A percentile compares a stretch with the other conserved stretches of the same genome.
phyloP scores from a whole-genome alignment of 2,888 invertebrate species.

The Dynastes maya region DNA sequence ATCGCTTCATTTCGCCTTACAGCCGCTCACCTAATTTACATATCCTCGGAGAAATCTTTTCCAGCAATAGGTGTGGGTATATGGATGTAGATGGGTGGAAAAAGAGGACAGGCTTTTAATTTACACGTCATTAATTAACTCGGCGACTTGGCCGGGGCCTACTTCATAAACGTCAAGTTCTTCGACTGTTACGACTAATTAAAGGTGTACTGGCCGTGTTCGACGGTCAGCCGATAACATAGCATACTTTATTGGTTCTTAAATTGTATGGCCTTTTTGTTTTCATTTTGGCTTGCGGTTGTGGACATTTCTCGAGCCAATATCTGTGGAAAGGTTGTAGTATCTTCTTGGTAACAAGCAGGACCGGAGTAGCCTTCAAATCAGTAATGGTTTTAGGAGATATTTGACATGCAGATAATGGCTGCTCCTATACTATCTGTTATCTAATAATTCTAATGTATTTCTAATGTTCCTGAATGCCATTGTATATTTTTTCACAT shows the following conservation, averaged over 20 bases:
- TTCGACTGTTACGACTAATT: slow-evolving; percentile 67
- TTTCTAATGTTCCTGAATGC: no score
- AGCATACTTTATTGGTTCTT: slow-evolving; percentile 62
- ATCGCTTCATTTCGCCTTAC: neutral
- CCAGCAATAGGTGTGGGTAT: slow-evolving; percentile 54
- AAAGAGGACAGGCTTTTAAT: slow-evolving; percentile 69
- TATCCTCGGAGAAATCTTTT: slow-evolving; percentile 69
- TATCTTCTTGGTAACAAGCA: neutral
- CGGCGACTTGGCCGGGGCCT: slow-evolving; percentile 54
- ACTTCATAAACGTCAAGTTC: slow-evolving; percentile 68
- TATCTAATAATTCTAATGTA: no score
- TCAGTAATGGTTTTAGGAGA: no score
- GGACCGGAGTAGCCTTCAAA: neutral
- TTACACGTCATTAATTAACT: slow-evolving; percentile 67
- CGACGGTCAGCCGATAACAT: slow-evolving; percentile 65
- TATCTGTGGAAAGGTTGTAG: neutral
- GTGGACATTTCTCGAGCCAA: slow-evolving; percentile 3
- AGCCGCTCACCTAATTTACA: slow-evolving; percentile 68
- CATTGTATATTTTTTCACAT: no score
- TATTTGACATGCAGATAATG: no score
- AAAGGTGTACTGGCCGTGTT: slow-evolving; percentile 66
- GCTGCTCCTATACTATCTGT: no score
- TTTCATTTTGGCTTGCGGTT: slow-evolving; percentile 7
- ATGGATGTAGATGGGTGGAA: neutral
- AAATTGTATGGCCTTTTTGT: slow-evolving; percentile 12